Percentiles rank a stretch among this genome's conserved stretches.
Evolutionary conservation across 2,797 vertebrate genomes (phyloP).

Genomic region (Typhlichthys subterraneus): DNA sequence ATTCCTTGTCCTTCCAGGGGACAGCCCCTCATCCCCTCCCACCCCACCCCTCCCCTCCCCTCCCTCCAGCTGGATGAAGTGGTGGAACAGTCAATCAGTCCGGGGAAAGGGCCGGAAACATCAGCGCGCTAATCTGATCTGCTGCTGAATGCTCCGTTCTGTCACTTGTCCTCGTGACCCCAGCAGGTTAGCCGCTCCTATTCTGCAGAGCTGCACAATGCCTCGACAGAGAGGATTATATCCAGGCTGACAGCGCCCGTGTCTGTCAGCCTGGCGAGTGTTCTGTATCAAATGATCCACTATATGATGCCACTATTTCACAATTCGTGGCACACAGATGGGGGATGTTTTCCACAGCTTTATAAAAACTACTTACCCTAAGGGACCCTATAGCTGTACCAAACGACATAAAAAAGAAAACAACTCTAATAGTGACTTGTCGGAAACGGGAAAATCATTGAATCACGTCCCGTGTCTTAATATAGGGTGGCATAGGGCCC

Average conservation of each 20-base stretch:
- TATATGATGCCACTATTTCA: conserved; percentile 33
- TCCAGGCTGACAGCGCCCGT: conserved; percentile 51
- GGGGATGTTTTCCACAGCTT: conserved; percentile 54
- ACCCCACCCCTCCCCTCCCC: no score
- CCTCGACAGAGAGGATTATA: conserved; percentile 52
- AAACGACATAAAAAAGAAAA: conserved; percentile 42
- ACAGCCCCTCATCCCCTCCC: conserved; percentile 11
- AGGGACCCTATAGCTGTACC: conserved; percentile 35
- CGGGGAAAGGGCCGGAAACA: conserved; percentile 44
- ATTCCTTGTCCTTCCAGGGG: conserved; percentile 33
- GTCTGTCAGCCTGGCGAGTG: conserved; percentile 28
- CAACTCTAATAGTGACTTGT: conserved; percentile 19
- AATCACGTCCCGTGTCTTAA: conserved; percentile 39
- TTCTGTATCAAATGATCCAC: conserved; percentile 41
- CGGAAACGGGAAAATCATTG: conserved; percentile 13
- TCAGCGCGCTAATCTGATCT: conserved; percentile 57
- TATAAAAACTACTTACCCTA: conserved; percentile 47
- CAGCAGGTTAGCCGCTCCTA: conserved; percentile 41
- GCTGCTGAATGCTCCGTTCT: conserved; percentile 59
- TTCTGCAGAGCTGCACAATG: conserved; percentile 44
- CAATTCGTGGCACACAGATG: conserved; percentile 39
- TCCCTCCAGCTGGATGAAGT: conserved; percentile 24
- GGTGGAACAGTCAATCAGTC: conserved; percentile 54
- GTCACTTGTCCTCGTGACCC: conserved; percentile 27
- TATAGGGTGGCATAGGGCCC: conserved; percentile 41